Percentiles rank a stretch among this genome's conserved stretches.
These are phyloP conservation scores for Sarcophaga bullata DNA, from an alignment of 1,140 invertebrate genomes.

Conservation along the genomic window DNA sequence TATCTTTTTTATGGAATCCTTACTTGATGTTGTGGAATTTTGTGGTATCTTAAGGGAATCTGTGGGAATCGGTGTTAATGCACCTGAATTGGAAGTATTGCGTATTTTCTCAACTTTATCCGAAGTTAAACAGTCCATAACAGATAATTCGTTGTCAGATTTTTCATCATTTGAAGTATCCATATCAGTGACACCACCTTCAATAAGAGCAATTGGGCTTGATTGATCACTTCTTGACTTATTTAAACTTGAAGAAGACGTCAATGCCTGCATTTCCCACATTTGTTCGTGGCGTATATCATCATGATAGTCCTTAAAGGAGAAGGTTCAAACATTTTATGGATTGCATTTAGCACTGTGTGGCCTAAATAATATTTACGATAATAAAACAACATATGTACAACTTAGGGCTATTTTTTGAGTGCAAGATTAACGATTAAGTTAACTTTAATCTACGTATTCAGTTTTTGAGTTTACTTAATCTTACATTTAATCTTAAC, in stretches of 20 bases:
- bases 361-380: too few relatives aligned
- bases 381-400: too few relatives aligned
- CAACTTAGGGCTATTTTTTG: too few relatives aligned
- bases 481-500: too few relatives aligned
- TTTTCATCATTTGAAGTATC: conserved; percentile 64
- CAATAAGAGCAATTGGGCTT: conserved; percentile 52
- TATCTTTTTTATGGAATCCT: conserved; percentile 6
- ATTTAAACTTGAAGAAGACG: conserved; percentile 62
- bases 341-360: background rate
- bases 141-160: conserved; percentile 58
- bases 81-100: conserved; percentile 44
- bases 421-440: too few relatives aligned
- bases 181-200: conserved; percentile 59
- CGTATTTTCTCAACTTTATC: conserved; percentile 57
- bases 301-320: conserved; percentile 80
- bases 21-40: conserved; percentile 37
- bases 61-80: conserved; percentile 46
- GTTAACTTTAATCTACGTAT: too few relatives aligned
- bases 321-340: background rate
- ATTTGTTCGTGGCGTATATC: conserved; percentile 87
- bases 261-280: conserved; percentile 83
- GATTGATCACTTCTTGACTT: conserved; percentile 51
- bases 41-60: conserved; percentile 35
- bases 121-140: conserved; percentile 60
- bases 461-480: too few relatives aligned